Conservation (phyloP, 2,113 vertebrate species). For the Dasyornis broadbenti region DNA sequence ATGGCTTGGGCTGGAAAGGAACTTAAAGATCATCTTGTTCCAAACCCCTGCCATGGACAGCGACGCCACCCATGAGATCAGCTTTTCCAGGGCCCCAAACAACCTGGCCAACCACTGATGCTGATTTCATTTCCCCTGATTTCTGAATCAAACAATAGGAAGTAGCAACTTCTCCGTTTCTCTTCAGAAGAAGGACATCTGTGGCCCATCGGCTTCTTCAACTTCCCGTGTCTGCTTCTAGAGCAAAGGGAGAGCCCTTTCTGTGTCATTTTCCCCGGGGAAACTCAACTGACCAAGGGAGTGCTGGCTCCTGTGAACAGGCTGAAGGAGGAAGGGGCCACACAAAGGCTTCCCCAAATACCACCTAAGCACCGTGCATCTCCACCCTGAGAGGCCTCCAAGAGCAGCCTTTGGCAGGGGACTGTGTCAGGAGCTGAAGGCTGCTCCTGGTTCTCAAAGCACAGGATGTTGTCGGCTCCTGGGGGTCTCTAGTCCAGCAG, state of each 20-base stretch:
- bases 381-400: neutral
- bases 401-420: neutral
- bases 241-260: neutral
- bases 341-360: neutral
- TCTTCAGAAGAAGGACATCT: neutral
- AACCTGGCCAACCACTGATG: neutral
- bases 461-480: accelerated
- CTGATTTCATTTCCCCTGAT: neutral
- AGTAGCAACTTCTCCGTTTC: neutral
- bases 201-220: neutral
- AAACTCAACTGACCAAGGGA: accelerated
- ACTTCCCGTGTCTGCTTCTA: neutral
- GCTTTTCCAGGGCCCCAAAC: neutral
- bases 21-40: neutral
- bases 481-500: neutral
- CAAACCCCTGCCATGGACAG: neutral
- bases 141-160: neutral
- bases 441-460: neutral
- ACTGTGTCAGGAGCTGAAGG: neutral
- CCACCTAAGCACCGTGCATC: neutral
- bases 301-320: neutral
- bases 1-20: too few relatives aligned
- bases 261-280: neutral
- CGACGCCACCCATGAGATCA: neutral
- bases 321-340: neutral